A percentile compares a stretch with the other conserved stretches of the same genome.
Conservation (phyloP, 53 echinoderm and acorn worm genomes). For the Echinarachnius parma region DNA sequence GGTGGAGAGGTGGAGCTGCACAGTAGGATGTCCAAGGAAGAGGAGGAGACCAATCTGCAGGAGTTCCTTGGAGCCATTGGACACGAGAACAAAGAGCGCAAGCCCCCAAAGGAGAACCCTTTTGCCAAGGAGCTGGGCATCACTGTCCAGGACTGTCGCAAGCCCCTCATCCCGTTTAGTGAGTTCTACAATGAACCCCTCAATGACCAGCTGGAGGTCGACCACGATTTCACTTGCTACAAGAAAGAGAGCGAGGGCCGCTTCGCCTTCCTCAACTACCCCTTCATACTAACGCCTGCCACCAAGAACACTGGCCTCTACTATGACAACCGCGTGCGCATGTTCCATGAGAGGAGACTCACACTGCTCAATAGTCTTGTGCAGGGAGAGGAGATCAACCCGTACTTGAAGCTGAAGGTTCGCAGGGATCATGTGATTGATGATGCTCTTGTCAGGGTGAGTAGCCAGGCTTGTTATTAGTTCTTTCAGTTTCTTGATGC, state of each 20-base stretch:
- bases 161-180: conserved; percentile 78
- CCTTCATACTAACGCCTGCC: conserved; percentile 81
- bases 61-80: conserved; percentile 76
- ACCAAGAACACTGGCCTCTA: conserved; percentile 92
- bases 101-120: conserved; percentile 68
- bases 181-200: conserved; percentile 97
- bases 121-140: conserved; percentile 69
- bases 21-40: conserved; percentile 35
- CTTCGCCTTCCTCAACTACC: conserved; percentile 92
- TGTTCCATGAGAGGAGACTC: conserved; percentile 88
- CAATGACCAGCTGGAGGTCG: conserved; percentile 86
- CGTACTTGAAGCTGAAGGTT: conserved; percentile 89
- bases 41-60: conserved; percentile 55
- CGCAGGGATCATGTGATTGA: conserved; percentile 82
- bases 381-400: conserved; percentile 90
- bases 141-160: conserved; percentile 61
- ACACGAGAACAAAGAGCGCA: conserved; percentile 69
- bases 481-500: too few relatives aligned
- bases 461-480: too few relatives aligned
- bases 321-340: conserved; percentile 91
- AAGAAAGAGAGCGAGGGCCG: conserved; percentile 77
- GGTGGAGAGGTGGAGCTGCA: conserved; percentile 65
- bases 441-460: conserved; percentile 91
- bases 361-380: conserved; percentile 88
- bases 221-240: conserved; percentile 85